Evolutionary conservation across 2,797 vertebrate species (phyloP).

Genomic region (Mormyrus hasselquistii): DNA sequence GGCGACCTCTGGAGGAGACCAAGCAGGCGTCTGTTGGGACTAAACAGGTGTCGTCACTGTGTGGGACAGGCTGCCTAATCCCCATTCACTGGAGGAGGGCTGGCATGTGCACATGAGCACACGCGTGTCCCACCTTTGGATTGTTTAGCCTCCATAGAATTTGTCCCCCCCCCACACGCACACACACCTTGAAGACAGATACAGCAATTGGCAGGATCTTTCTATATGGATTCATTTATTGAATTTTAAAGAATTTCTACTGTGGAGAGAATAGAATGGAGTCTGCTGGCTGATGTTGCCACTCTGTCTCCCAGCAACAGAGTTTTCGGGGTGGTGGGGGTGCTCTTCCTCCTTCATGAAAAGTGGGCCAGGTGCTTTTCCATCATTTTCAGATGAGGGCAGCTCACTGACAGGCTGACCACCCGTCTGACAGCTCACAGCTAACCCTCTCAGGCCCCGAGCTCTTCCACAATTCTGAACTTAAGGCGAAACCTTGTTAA

Average conservation of each 20-base stretch:
- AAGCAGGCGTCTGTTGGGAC: background rate
- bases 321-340: background rate
- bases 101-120: background rate
- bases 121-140: background rate
- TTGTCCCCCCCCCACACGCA: background rate
- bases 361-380: background rate
- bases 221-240: background rate
- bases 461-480: background rate
- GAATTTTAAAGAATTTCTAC: conserved; percentile 5
- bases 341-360: background rate
- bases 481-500: background rate
- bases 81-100: background rate
- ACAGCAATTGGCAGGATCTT: background rate
- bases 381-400: background rate
- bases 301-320: background rate
- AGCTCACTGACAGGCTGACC: background rate
- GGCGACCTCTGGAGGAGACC: background rate
- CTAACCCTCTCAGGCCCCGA: background rate
- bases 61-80: background rate
- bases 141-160: background rate
- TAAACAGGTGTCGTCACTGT: background rate
- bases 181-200: background rate
- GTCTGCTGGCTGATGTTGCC: background rate
- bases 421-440: background rate
- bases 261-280: background rate